Conservation (phyloP, 2,797 vertebrate genomes). For the Smutsia gigantea region DNA sequence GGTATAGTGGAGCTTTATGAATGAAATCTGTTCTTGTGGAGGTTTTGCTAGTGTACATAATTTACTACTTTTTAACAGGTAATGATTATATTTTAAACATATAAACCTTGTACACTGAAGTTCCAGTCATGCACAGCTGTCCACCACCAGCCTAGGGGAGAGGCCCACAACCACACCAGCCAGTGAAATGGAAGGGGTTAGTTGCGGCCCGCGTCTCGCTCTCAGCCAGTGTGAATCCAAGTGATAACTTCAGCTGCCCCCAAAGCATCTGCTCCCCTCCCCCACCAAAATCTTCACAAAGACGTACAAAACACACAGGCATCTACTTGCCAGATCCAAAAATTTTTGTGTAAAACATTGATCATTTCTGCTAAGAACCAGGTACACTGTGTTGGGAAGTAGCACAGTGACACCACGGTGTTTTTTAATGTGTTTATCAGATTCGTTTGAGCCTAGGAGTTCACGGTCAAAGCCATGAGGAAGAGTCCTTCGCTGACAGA, state of each 20-base stretch:
- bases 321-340: neutral
- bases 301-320: neutral
- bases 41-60: neutral
- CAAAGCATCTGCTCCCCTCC: neutral
- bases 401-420: neutral
- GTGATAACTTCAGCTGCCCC: neutral
- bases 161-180: neutral
- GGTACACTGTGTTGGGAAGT: neutral
- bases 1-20: neutral
- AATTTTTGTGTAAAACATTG: neutral
- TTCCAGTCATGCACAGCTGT: neutral
- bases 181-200: too few species aligned
- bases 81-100: constrained; percentile 1
- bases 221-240: neutral
- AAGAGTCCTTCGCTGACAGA: neutral
- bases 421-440: neutral
- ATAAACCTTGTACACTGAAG: neutral
- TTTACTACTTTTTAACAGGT: neutral
- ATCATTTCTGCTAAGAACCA: neutral
- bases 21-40: neutral
- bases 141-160: neutral
- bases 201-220: neutral
- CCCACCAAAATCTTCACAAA: neutral
- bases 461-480: neutral
- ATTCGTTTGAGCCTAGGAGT: neutral